Evolutionary conservation across 2,113 vertebrate species (phyloP).

Genomic region (Tretioscincus oriximinensis): DNA sequence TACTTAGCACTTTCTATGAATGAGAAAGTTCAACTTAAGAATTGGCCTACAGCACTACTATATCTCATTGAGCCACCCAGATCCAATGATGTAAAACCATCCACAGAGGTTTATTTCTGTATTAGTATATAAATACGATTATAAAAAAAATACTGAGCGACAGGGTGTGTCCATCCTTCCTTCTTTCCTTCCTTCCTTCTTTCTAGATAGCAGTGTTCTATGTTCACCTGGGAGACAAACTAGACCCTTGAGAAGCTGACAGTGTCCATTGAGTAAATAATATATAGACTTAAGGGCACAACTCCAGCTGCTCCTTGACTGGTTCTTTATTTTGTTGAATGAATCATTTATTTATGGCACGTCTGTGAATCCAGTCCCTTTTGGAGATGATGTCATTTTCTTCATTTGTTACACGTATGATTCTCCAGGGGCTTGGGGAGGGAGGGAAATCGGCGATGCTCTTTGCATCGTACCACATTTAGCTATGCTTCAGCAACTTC

Average conservation of each 20-base stretch:
- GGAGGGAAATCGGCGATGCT: slow-evolving; percentile 15
- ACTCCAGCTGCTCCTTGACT: neutral
- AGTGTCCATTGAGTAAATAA: slow-evolving; percentile 33
- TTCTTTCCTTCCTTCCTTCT: neutral
- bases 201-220: slow-evolving; percentile 3
- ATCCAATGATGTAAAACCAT: too few relatives aligned
- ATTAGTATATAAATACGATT: neutral
- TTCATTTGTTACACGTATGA: slow-evolving; percentile 47
- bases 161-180: too few relatives aligned
- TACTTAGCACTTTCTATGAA: too few relatives aligned
- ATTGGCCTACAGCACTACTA: too few relatives aligned
- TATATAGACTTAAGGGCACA: slow-evolving; percentile 29
- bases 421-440: slow-evolving; percentile 4
- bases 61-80: too few relatives aligned
- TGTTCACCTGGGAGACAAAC: slow-evolving; percentile 29
- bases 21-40: too few relatives aligned
- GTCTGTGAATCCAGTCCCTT: slow-evolving; percentile 37
- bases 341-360: slow-evolving; percentile 46
- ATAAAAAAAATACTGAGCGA: slow-evolving; percentile 5
- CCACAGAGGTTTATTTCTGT: neutral
- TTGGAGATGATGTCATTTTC: slow-evolving; percentile 50
- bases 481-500: neutral
- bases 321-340: slow-evolving; percentile 41
- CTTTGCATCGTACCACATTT: slow-evolving; percentile 2
- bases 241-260: neutral